Evolutionary conservation across 1,140 invertebrate species (phyloP).

Genomic region (Drosophila nikananu): DNA sequence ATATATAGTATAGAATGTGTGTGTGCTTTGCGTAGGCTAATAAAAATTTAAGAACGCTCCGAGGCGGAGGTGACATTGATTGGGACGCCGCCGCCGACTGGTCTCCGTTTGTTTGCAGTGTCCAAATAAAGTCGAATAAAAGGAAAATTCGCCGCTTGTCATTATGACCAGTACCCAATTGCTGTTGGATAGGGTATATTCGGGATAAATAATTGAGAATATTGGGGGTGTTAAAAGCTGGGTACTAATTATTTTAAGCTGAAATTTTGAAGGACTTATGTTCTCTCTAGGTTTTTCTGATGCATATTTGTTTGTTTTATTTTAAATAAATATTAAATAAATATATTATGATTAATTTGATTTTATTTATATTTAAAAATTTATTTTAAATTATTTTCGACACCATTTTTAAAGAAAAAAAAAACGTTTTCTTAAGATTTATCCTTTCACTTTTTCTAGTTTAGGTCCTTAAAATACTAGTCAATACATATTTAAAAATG

Average conservation of each 20-base stretch:
- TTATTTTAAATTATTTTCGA: no score
- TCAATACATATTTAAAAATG: neutral
- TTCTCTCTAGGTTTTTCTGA: no score
- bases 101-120: constrained; percentile 30
- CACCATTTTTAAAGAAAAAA: no score
- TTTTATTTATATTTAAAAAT: no score
- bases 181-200: neutral
- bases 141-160: constrained; percentile 45
- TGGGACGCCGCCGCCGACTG: constrained; percentile 6
- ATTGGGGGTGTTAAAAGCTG: neutral
- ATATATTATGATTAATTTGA: no score
- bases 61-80: constrained; percentile 16
- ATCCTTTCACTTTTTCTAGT: neutral
- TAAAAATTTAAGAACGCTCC: constrained; percentile 20
- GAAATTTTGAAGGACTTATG: neutral
- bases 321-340: no score
- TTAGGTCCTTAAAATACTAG: neutral
- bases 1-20: neutral
- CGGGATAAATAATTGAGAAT: neutral
- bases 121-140: constrained; percentile 51
- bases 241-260: neutral
- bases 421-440: no score
- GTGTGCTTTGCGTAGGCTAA: neutral
- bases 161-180: neutral
- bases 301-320: no score